These are phyloP conservation scores for Thecophora atra DNA, from an alignment of 2,888 invertebrate genomes.

Conservation along the genomic window DNA sequence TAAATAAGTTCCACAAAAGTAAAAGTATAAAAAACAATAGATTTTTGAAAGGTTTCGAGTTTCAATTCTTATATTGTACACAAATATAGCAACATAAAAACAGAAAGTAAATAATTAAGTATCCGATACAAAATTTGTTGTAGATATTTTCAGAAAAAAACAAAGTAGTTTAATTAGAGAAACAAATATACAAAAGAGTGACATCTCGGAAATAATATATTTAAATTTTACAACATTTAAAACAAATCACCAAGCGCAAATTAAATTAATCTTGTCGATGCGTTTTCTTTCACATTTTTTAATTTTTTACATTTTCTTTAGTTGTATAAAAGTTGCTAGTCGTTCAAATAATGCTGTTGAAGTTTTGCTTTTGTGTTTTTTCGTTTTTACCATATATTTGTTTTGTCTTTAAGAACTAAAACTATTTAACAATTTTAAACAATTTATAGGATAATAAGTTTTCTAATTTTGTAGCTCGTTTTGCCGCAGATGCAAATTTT, in stretches of 20 bases:
- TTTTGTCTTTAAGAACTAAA: constrained; percentile 47
- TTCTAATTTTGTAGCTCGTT: constrained; percentile 34
- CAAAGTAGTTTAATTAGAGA: neutral
- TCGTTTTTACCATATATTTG: constrained; percentile 36
- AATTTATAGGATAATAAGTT: constrained; percentile 36
- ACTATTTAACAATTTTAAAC: constrained; percentile 46
- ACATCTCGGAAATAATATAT: neutral
- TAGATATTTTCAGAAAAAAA: too few species aligned
- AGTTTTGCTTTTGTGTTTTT: constrained; percentile 25
- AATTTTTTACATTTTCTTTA: neutral
- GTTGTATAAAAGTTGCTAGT: constrained; percentile 26
- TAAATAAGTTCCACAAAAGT: constrained; percentile 1
- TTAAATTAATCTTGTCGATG: neutral
- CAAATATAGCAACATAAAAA: constrained; percentile 6
- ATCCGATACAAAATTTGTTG: too few species aligned
- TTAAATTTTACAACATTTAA: neutral
- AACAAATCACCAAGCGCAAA: neutral
- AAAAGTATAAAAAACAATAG: neutral
- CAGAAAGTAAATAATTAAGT: neutral
- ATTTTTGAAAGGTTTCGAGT: neutral
- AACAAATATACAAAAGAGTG: neutral
- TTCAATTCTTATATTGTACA: constrained; percentile 19
- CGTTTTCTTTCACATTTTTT: neutral
- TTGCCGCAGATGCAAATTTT: constrained; percentile 6
- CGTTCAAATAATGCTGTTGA: constrained; percentile 11